Evolutionary conservation across 1,140 invertebrate genomes (phyloP).

Genomic region (Megalonaias nervosa): DNA sequence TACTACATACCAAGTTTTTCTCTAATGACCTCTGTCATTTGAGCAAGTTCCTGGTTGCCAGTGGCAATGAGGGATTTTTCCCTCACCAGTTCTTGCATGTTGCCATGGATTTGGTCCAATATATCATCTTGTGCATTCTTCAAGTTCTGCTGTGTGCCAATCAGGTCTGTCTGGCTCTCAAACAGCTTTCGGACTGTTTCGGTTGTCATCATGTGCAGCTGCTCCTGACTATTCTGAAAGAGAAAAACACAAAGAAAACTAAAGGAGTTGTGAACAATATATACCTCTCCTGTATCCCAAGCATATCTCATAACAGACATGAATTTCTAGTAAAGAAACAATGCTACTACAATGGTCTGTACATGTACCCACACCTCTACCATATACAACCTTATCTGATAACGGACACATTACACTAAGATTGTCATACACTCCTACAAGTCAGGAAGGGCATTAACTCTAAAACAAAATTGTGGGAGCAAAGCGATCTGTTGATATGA

Average conservation of each 20-base stretch:
- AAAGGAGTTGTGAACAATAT: too few species aligned
- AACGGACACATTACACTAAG: too few species aligned
- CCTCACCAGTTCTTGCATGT: slow-evolving; percentile 75
- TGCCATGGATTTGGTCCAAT: slow-evolving; percentile 74
- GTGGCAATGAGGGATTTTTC: slow-evolving; percentile 78
- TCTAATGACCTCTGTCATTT: slow-evolving; percentile 76
- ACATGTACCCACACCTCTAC: too few species aligned
- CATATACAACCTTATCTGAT: too few species aligned
- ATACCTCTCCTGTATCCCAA: too few species aligned
- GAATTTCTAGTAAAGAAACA: too few species aligned
- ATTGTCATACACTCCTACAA: too few species aligned
- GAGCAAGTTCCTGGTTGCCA: slow-evolving; percentile 75
- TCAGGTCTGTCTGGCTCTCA: slow-evolving; percentile 73
- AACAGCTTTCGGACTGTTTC: slow-evolving; percentile 73
- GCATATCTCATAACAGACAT: too few species aligned
- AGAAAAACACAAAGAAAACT: slow-evolving; percentile 33
- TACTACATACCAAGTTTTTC: slow-evolving; percentile 73
- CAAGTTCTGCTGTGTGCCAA: slow-evolving; percentile 75
- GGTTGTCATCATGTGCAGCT: slow-evolving; percentile 73
- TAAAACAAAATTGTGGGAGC: too few species aligned
- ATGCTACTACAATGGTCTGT: too few species aligned
- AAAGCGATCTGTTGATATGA: too few species aligned
- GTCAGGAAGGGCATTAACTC: too few species aligned
- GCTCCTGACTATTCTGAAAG: slow-evolving; percentile 74
- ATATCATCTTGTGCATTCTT: slow-evolving; percentile 73